A percentile compares a stretch with the other conserved stretches of the same genome.
phyloP scores from a whole-genome alignment of 2,797 vertebrate species.

The Crocodylus rhombifer region DNA sequence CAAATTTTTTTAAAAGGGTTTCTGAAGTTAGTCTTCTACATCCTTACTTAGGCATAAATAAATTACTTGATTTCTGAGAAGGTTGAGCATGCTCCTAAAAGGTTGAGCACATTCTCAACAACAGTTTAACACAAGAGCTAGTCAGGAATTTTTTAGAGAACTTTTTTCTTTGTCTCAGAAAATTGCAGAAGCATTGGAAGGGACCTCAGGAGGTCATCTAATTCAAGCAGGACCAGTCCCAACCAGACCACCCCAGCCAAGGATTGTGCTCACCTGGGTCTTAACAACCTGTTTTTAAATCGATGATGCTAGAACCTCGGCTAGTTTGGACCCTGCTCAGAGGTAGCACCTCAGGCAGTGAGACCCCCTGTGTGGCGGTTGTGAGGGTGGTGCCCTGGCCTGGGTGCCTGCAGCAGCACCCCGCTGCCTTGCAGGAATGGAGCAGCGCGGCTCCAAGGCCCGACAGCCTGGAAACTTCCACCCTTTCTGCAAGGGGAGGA shows the following conservation, averaged over 20 bases:
- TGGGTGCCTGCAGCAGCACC: too few relatives aligned
- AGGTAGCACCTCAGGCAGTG: too few relatives aligned
- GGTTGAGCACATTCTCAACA: background rate
- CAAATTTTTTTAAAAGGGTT: conserved; percentile 58
- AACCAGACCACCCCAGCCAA: too few relatives aligned
- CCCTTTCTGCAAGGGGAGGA: background rate
- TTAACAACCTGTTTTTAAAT: too few relatives aligned
- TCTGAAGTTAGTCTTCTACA: conserved; percentile 67
- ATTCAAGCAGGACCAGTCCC: too few relatives aligned
- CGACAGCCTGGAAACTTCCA: background rate
- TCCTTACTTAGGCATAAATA: conserved; percentile 61
- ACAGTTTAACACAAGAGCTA: conserved; percentile 43
- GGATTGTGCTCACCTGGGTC: too few relatives aligned
- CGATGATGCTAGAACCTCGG: too few relatives aligned
- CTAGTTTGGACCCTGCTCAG: too few relatives aligned
- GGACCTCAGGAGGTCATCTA: too few relatives aligned
- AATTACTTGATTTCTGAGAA: conserved; percentile 56
- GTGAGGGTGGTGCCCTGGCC: too few relatives aligned
- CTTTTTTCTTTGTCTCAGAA: conserved; percentile 52
- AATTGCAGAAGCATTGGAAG: background rate
- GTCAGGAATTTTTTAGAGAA: conserved; percentile 54
- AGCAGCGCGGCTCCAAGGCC: background rate
- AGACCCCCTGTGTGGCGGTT: too few relatives aligned
- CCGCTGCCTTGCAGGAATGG: background rate
- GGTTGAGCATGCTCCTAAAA: conserved; percentile 40